Evolutionary conservation across 1,140 invertebrate species (phyloP).

Genomic region (Diprion similis): DNA sequence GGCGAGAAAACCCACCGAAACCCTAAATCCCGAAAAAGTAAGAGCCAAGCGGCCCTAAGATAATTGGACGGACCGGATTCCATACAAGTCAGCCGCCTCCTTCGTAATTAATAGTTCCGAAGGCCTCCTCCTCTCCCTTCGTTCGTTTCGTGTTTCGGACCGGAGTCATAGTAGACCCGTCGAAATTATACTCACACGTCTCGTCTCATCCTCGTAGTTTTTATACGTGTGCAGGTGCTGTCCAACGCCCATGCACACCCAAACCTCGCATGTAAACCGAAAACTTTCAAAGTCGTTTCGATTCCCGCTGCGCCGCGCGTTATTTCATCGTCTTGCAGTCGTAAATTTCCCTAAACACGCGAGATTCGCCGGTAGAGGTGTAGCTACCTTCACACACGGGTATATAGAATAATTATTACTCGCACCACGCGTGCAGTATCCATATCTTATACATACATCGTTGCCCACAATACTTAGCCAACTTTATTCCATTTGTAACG

Average conservation of each 20-base stretch:
- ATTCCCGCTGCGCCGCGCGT: too few species aligned
- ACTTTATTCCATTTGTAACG: too few species aligned
- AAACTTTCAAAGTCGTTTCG: background rate
- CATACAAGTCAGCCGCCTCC: conserved; percentile 38
- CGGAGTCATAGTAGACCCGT: background rate
- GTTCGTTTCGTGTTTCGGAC: background rate
- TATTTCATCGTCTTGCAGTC: too few species aligned
- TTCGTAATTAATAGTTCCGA: conserved; percentile 56
- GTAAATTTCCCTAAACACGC: too few species aligned
- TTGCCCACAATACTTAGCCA: too few species aligned
- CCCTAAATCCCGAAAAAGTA: conserved; percentile 2
- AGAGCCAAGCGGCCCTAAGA: conserved; percentile 22
- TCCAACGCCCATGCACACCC: background rate
- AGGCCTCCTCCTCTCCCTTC: conserved; percentile 7
- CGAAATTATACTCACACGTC: background rate
- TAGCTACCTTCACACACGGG: too few species aligned
- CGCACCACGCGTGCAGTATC: too few species aligned
- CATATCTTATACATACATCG: too few species aligned
- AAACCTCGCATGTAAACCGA: background rate
- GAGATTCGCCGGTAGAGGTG: too few species aligned
- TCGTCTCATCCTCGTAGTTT: background rate
- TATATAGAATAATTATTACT: too few species aligned
- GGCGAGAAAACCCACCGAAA: background rate
- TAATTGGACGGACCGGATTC: conserved; percentile 58
- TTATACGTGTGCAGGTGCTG: background rate